Percentiles rank a stretch among this genome's conserved stretches.
Evolutionary conservation across 2,888 invertebrate species (phyloP).

Genomic region (Escarpia spicata): DNA sequence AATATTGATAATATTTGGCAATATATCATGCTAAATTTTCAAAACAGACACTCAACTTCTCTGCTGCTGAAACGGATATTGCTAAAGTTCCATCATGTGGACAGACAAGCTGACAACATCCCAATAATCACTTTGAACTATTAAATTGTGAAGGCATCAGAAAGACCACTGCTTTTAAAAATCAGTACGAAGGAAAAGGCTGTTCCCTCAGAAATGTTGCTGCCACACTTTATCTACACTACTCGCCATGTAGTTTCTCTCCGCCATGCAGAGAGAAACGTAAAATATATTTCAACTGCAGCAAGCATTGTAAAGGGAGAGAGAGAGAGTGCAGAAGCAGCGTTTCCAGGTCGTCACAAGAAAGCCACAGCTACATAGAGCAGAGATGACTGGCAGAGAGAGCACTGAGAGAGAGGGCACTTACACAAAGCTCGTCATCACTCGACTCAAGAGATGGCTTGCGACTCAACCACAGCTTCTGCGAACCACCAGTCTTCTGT

Average conservation of each 20-base stretch:
- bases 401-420: background rate
- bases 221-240: background rate
- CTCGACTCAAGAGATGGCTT: background rate
- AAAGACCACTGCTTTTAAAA: background rate
- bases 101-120: background rate
- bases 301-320: background rate
- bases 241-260: background rate
- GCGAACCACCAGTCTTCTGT: background rate
- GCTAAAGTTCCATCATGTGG: background rate
- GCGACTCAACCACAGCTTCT: conserved; percentile 5
- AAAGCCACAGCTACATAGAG: background rate
- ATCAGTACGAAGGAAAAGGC: background rate
- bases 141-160: background rate
- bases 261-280: background rate
- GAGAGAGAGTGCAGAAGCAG: background rate
- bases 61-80: background rate
- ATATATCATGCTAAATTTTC: background rate
- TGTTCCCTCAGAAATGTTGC: background rate
- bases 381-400: background rate
- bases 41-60: background rate
- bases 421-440: background rate
- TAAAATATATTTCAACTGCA: background rate
- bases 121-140: background rate
- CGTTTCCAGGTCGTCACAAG: background rate
- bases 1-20: background rate